phyloP scores from a whole-genome alignment of 1,140 invertebrate genomes.

The Cotesia chilonis region DNA sequence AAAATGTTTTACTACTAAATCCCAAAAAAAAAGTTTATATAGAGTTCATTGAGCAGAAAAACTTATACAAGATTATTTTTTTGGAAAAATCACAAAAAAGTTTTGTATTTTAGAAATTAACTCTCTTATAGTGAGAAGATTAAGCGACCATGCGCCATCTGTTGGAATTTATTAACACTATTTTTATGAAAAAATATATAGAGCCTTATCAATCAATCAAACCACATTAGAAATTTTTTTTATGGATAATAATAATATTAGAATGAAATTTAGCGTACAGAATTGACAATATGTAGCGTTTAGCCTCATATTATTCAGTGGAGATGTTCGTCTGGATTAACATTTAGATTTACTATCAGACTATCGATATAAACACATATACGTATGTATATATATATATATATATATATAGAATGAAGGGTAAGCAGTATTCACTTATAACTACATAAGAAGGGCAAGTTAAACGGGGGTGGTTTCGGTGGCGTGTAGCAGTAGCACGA shows the following conservation, averaged over 20 bases:
- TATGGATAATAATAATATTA: not conserved
- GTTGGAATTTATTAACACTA: no score
- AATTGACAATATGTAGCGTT: conserved; percentile 54
- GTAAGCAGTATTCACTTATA: no score
- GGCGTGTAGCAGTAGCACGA: conserved; percentile 26
- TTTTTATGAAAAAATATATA: no score
- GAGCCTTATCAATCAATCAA: no score
- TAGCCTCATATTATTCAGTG: conserved; percentile 49
- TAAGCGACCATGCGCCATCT: no score
- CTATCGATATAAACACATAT: conserved; percentile 3
- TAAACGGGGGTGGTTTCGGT: conserved; percentile 34
- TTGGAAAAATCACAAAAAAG: no score
- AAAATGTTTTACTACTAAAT: no score
- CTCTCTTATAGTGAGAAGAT: no score
- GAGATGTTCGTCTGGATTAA: conserved; percentile 29
- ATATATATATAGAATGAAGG: not conserved
- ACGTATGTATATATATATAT: not conserved
- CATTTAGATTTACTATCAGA: conserved; percentile 22
- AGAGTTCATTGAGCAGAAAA: no score
- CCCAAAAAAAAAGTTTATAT: no score
- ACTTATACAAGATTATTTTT: no score
- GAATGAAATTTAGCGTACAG: conserved; percentile 45
- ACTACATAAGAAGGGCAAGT: conserved; percentile 1
- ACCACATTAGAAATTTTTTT: not conserved
- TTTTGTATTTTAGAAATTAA: no score